These are phyloP conservation scores for Dendrolimus punctatus DNA, from an alignment of 1,140 invertebrate species.

Conservation along the genomic window DNA sequence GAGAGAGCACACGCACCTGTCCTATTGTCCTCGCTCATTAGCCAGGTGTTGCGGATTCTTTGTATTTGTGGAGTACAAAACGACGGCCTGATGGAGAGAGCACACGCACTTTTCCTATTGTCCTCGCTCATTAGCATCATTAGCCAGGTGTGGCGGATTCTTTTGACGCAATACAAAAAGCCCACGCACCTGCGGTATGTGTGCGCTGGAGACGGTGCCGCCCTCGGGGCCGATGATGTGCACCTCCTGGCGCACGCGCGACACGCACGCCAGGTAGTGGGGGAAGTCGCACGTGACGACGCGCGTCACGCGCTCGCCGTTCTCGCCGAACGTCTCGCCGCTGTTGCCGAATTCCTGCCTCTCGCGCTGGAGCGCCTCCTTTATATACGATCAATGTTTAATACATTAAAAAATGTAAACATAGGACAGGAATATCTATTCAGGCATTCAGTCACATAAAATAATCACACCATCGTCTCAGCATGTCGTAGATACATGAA, in stretches of 20 bases:
- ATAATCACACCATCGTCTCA: no score
- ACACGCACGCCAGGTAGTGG: constrained; percentile 96
- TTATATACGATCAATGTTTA: constrained; percentile 69
- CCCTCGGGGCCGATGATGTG: constrained; percentile 96
- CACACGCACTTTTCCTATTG: no score
- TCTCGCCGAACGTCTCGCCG: constrained; percentile 52
- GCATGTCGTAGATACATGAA: no score
- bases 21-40: no score
- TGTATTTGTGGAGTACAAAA: no score
- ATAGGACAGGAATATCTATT: neutral
- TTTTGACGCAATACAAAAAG: no score
- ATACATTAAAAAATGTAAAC: neutral
- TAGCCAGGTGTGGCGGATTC: no score
- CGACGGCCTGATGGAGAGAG: no score
- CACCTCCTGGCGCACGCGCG: constrained; percentile 93
- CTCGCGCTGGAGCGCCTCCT: constrained; percentile 90
- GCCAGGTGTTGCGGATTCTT: no score
- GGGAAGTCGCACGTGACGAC: constrained; percentile 97
- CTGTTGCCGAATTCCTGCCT: constrained; percentile 86
- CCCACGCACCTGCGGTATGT: constrained; percentile 83
- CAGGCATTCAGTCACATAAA: no score
- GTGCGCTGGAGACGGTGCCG: constrained; percentile 93
- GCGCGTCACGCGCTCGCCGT: constrained; percentile 82
- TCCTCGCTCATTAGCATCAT: no score
- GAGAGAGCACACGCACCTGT: no score